Evolutionary conservation across 2,888 invertebrate species (phyloP).

Genomic region (Drosophila percnosoma): DNA sequence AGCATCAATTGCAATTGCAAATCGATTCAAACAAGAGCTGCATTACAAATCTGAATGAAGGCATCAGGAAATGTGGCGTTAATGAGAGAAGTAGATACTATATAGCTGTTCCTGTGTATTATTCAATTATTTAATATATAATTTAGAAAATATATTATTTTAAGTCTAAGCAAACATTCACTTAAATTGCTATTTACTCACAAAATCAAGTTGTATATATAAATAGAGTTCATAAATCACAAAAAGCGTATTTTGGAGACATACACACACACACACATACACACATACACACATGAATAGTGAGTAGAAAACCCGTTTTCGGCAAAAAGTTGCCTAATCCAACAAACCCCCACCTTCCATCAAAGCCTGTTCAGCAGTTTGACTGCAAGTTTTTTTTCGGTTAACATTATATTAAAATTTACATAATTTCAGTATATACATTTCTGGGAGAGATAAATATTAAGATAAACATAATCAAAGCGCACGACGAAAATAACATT

Average conservation of each 20-base stretch:
- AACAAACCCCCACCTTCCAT: not conserved
- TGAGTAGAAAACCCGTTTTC: slow-evolving; percentile 15
- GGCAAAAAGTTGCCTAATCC: slow-evolving; percentile 12
- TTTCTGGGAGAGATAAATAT: slow-evolving; percentile 49
- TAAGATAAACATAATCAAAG: slow-evolving; percentile 76
- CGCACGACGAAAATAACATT: slow-evolving; percentile 62
- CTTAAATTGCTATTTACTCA: not conserved
- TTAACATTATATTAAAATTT: slow-evolving; percentile 77
- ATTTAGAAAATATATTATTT: not conserved
- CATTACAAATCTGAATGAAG: not conserved
- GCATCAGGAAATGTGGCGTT: not conserved
- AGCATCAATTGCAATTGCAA: slow-evolving; percentile 5
- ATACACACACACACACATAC: not conserved
- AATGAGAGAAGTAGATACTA: too few relatives aligned
- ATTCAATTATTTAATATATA: not conserved
- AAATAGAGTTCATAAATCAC: not conserved
- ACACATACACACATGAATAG: not conserved
- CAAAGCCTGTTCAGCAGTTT: slow-evolving; percentile 1
- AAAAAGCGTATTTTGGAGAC: not conserved
- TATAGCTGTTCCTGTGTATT: not conserved
- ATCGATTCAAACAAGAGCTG: not conserved
- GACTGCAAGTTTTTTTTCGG: slow-evolving; percentile 19
- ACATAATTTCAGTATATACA: slow-evolving; percentile 66
- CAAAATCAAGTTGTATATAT: not conserved
- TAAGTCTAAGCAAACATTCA: not conserved